A percentile compares a stretch with the other conserved stretches of the same genome.
phyloP scores from a whole-genome alignment of 2,797 vertebrate species.

The Ptychadena robeensis region DNA sequence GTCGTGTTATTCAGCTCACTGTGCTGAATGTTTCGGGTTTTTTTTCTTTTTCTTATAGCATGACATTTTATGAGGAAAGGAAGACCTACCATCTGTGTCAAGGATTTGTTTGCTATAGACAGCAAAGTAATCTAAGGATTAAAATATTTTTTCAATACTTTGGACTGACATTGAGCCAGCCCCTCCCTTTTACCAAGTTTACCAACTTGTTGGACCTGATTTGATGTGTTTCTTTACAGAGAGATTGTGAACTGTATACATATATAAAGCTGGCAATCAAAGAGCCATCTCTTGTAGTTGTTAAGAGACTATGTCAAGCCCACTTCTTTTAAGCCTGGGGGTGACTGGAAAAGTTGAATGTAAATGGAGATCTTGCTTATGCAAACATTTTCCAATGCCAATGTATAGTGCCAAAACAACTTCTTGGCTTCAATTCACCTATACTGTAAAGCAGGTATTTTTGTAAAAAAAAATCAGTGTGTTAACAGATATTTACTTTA shows the following conservation, averaged over 20 bases:
- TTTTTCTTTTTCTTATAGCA: neutral
- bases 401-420: constrained; percentile 41
- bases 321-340: constrained; percentile 26
- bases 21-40: constrained; percentile 5
- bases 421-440: neutral
- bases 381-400: constrained; percentile 39
- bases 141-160: constrained; percentile 31
- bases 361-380: constrained; percentile 50
- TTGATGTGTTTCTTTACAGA: constrained; percentile 27
- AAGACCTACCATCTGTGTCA: constrained; percentile 10
- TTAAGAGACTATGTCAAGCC: constrained; percentile 1
- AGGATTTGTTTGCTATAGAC: constrained; percentile 7
- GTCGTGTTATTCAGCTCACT: neutral
- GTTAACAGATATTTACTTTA: neutral
- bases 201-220: constrained; percentile 55
- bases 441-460: constrained; percentile 8
- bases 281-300: neutral
- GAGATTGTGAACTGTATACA: constrained; percentile 12
- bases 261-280: constrained; percentile 5
- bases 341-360: constrained; percentile 37
- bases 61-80: neutral
- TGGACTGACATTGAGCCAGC: constrained; percentile 34
- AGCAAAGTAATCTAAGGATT: constrained; percentile 45
- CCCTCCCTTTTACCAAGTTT: constrained; percentile 41
- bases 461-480: neutral